A percentile compares a stretch with the other conserved stretches of the same genome.
These are phyloP conservation scores for Ochropleura leucogaster DNA, from an alignment of 2,888 invertebrate genomes.

Conservation along the genomic window DNA sequence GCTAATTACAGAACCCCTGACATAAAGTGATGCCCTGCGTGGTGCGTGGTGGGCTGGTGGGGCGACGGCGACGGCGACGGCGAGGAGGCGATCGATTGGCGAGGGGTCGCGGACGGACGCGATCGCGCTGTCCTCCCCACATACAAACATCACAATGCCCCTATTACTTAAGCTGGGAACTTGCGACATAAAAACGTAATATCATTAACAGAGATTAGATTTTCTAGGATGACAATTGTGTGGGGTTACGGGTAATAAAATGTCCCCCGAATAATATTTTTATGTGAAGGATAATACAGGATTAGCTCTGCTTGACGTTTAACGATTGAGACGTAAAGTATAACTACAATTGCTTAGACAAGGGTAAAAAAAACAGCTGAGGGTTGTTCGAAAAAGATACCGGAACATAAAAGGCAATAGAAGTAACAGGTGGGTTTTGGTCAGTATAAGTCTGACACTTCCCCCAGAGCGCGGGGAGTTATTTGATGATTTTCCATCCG, in stretches of 20 bases:
- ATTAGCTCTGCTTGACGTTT: neutral
- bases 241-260: slow-evolving; percentile 31
- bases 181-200: slow-evolving; percentile 64
- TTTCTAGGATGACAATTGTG: slow-evolving; percentile 38
- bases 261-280: neutral
- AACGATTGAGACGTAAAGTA: slow-evolving; percentile 12
- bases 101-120: slow-evolving; percentile 55
- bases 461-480: too few relatives aligned
- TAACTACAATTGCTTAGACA: neutral
- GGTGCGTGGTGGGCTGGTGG: slow-evolving; percentile 22
- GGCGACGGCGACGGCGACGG: slow-evolving; percentile 17
- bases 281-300: slow-evolving; percentile 6
- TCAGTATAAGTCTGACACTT: too few relatives aligned
- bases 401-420: too few relatives aligned
- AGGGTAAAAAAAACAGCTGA: neutral
- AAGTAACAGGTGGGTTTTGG: too few relatives aligned
- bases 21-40: slow-evolving; percentile 54
- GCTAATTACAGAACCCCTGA: slow-evolving; percentile 72
- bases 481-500: too few relatives aligned
- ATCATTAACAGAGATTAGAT: slow-evolving; percentile 64
- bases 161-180: slow-evolving; percentile 66
- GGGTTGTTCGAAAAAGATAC: too few relatives aligned
- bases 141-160: slow-evolving; percentile 54
- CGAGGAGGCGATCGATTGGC: slow-evolving; percentile 59
- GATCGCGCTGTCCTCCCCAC: slow-evolving; percentile 43